Conservation (phyloP, 1,140 invertebrate species). For the Aradophagus sp. region DNA sequence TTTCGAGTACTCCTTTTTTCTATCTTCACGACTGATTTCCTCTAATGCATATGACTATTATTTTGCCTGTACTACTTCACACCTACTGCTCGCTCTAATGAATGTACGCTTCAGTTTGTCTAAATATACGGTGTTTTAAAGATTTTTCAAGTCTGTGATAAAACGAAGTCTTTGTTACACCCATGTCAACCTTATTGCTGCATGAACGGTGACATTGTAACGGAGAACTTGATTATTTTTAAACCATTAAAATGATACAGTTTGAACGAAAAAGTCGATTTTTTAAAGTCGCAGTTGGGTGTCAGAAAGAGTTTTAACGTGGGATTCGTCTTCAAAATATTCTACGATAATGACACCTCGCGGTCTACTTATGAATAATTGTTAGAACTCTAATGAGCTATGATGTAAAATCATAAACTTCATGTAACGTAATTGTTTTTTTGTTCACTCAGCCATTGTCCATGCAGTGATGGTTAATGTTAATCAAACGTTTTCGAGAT, state of each 20-base stretch:
- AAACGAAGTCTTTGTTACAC: conserved; percentile 73
- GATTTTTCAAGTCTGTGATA: conserved; percentile 49
- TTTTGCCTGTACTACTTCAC: neutral
- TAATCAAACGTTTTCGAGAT: conserved; percentile 19
- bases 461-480: conserved; percentile 37
- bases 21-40: too few relatives aligned
- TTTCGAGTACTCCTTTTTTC: too few relatives aligned
- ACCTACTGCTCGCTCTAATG: conserved; percentile 3
- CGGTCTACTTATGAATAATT: too few relatives aligned
- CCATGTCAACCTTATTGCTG: conserved; percentile 68
- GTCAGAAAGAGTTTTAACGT: too few relatives aligned
- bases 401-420: too few relatives aligned
- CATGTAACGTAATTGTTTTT: neutral
- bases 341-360: too few relatives aligned
- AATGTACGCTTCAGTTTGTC: conserved; percentile 15
- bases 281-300: neutral
- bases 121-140: conserved; percentile 27
- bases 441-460: too few relatives aligned
- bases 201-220: conserved; percentile 62
- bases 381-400: too few relatives aligned
- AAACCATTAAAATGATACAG: too few relatives aligned
- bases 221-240: conserved; percentile 17
- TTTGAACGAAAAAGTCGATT: too few relatives aligned
- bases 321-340: too few relatives aligned
- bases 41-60: too few relatives aligned